Base-by-base conservation (phyloP, 1,140 invertebrate genomes). In the Drosophila novamexicana region DNA sequence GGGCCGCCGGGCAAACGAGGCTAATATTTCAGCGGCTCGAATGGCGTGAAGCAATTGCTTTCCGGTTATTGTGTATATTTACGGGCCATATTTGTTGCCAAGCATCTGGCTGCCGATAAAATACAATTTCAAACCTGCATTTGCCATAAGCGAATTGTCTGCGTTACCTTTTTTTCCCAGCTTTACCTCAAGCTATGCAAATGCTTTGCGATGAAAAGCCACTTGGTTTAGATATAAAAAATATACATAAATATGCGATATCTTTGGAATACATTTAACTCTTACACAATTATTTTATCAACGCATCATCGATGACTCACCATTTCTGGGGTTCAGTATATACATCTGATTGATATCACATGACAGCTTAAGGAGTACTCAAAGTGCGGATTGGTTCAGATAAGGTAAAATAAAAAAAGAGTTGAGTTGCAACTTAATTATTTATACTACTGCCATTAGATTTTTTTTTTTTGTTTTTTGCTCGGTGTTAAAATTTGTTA, bases 11-110 rank as follows among this genome's bases (percentile, higher is more conserved):
- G 63, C 71, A 88, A 88, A 88, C 72, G 72, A 86, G 76, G 83
- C 83, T 83, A 86, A 88, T 86, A 86, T 88, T 88, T 86, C 83
- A 86, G 76, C 65, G 76, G 65, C 68, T 78, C 79, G 75, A 81
- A 82, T 75, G 79, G 72, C 73, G 68, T 74, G 76, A 83, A 83
- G 83, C 79, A 83, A 86, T 86, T 86, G 83, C 83, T 77, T 83
- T 86, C 72, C 83, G 76, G 68, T 69, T 88, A 66, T 59, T 76
- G 69, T 73, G 72, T 75, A 65, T 85, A 77, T 86, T 86, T 86
- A 68, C 79, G 68, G 79, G 57, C 40, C 73, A 58, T 78, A 65
- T 66, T 63, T 63, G 49, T 52, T 61, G 75, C 70, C 47, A 63
- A 75, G 70, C 71, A 85, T 77, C 70, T 73, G 82, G 75, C 64